Evolutionary conservation across 2,113 vertebrate species (phyloP), one percentile per base, ranked within the genome.

Genomic region (Ramphastos sulfuratus): DNA sequence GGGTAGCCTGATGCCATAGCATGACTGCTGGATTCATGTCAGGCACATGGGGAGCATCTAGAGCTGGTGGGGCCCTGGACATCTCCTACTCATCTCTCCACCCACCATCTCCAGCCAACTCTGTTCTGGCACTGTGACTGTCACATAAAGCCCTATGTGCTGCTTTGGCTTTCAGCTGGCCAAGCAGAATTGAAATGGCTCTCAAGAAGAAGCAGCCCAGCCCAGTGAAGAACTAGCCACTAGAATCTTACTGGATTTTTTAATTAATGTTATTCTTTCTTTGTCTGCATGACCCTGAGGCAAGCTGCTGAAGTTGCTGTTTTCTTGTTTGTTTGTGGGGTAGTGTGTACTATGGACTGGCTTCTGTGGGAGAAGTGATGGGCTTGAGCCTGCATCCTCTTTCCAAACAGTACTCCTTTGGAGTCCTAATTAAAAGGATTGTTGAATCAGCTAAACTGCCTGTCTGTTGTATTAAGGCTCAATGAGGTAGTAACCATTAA

Each of bases 281-380:
- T 70, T 85, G 12, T 12, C 19, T 60, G 20, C 4, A 0, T 44
- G 21, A 82, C 14, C 9, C 16, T 82, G 64, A 83, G 71, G 30
- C 3, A 1, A 80, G 64, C 46, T 73, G 56, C 50, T 85, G 56
- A 82, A 25, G 52, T 83, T 83, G 12, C 64, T 50, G n/a, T 63
- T 71, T 56, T 69, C 18, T 76, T 72, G 12, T 79, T 67, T 63
- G 37, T 71, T 71, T 92, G 12, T 28, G 52, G 31, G 18, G 10
- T 46, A 9, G 2, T 67, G 16, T 52, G 33, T 0, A 1, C 15
- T 58, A 4, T 44, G 52, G 56, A 23, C 0, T 33, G 19, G 0
- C 0, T 37, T 6, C 24, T 61, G 39, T 37, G 25, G 56, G 30
- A 24, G n/a, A 59, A 66, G 76, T 4, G 31, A 18, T 72, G 39